Percentiles rank a stretch among this genome's conserved stretches.
These are phyloP conservation scores for Encarsia formosa DNA, from an alignment of 2,888 invertebrate genomes.

Conservation along the genomic window DNA sequence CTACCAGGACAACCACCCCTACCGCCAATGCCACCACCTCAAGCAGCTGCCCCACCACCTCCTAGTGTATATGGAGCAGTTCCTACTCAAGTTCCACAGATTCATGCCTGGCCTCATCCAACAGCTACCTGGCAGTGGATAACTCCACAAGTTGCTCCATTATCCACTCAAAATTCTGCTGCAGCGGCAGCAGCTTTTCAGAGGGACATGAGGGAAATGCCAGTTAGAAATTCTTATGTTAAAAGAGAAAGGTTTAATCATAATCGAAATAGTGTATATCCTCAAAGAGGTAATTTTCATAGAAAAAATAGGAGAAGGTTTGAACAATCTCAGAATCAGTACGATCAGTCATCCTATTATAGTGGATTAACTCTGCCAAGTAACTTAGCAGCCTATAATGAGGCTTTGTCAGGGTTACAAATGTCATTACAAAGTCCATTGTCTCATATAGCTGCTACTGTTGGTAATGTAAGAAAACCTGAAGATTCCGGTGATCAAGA, in stretches of 20 bases:
- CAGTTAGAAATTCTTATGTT: constrained; percentile 41
- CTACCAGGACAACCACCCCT: constrained; percentile 49
- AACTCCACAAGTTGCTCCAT: constrained; percentile 40
- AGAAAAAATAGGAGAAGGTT: constrained; percentile 43
- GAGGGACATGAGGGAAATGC: constrained; percentile 38
- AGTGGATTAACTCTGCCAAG: constrained; percentile 38
- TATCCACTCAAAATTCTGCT: constrained; percentile 36
- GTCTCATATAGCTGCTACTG: constrained; percentile 28
- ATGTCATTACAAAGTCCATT: constrained; percentile 39
- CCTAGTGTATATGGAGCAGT: constrained; percentile 45
- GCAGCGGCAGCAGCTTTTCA: constrained; percentile 38
- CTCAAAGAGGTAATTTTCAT: constrained; percentile 44
- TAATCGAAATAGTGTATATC: constrained; percentile 41
- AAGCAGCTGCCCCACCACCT: constrained; percentile 37
- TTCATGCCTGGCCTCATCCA: constrained; percentile 42
- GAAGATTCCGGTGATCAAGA: constrained; percentile 40
- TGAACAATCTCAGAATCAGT: constrained; percentile 40
- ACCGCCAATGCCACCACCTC: constrained; percentile 49
- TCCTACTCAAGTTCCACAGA: constrained; percentile 42
- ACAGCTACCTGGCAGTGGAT: constrained; percentile 48
- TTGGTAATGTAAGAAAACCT: constrained; percentile 30
- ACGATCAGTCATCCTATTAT: constrained; percentile 42
- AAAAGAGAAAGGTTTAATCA: constrained; percentile 44
- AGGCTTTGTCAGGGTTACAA: constrained; percentile 39
- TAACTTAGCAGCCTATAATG: constrained; percentile 32